Evolutionary conservation across 1,140 invertebrate genomes (phyloP), one percentile per base, ranked within the genome.

Genomic region (Andricus grossulariae): DNA sequence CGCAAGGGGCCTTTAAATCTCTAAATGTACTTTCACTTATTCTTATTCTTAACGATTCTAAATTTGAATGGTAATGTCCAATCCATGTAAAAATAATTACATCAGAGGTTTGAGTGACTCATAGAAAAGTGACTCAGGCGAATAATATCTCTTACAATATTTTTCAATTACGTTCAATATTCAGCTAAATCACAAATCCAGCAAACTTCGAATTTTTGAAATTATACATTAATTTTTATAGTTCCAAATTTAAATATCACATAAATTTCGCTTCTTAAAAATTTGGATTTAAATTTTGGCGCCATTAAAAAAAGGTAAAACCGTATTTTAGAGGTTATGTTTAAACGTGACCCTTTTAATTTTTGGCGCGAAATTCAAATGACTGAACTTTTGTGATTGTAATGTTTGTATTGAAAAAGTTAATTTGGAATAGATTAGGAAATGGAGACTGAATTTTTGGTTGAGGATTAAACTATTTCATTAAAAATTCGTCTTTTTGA

Each of bases 21-120:
- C 7, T 66, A 39, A 66, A 66, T 66, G 13, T n/a, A 66, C 60
- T 66, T 66, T 66, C 60, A 66, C 60, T 66, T 66, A 39, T 66
- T 66, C 60, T 66, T 66, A 39, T 66, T 66, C 60, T 66, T 66
- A 66, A 32, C 60, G 60, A 32, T 32, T 39, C 13, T 7, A 66
- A 66, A n/a, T 66, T 66, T 21, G 10, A n/a, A 45, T 66, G 32
- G 25, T 66, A 66, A 66, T 45, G 39, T 45, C 3, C 39, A 39
- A 66, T 66, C 25, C 32, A 11, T 39, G 15, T 32, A 66, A 66
- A 66, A 66, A 66, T 66, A 66, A 66, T 66, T 66, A 32, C 55
- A 21, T 32, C 10, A 66, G 12, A 15, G 57, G 15, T 66, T 66
- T 66, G 16, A 39, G 32, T 66, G 57, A 66, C 57, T 66, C 57